Evolutionary conservation across 23 tunicate genomes (phyloP), one percentile per base, ranked within the genome.

Genomic region (Halocynthia roretzi): DNA sequence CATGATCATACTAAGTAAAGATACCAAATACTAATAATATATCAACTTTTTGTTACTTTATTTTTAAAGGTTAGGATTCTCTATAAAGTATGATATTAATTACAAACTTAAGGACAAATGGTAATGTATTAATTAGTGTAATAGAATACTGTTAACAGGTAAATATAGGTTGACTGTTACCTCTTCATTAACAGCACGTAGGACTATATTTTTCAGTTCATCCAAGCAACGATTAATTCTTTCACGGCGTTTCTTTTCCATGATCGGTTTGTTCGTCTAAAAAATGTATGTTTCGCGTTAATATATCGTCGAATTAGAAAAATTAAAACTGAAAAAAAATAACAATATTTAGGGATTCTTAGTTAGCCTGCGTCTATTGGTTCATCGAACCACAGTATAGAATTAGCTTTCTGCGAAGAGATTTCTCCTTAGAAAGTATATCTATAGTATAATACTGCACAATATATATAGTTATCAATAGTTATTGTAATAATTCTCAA

Each of bases 211-310:
- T 67, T 86, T 86, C 52, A 86, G 78, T 19, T 93, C 98, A 54
- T 86, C 92, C 76, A 89, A 70, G 70, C 96, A 83, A 70, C 80
- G 84, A 75, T 89, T 89, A 52, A 89, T 89, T 61, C 96, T 50
- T 89, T 89, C 89, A 11, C 96, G 78, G 6, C 96, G 71, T 53
- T 84, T 89, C 82, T 89, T 89, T 70, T 89, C 96, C 96, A 89
- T 89, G 58, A 89, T 89, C 54, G 96, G 96, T 68, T 89, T 89
- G 82, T 89, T 89, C 5, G 96, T 89, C 88, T 88, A 11, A 62
- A 51, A 74, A 74, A 53, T 10, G 5, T 2, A 8, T n/a, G 50
- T 48, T 80, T 69, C 14, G 17, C 49, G 2, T 11, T 5, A 48
- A 1, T 14, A 68, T 68, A 15, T 18, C 2, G 44, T 17, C 48